phyloP scores from a whole-genome alignment of 2,113 vertebrate species.

The Prietella phreatophila region DNA sequence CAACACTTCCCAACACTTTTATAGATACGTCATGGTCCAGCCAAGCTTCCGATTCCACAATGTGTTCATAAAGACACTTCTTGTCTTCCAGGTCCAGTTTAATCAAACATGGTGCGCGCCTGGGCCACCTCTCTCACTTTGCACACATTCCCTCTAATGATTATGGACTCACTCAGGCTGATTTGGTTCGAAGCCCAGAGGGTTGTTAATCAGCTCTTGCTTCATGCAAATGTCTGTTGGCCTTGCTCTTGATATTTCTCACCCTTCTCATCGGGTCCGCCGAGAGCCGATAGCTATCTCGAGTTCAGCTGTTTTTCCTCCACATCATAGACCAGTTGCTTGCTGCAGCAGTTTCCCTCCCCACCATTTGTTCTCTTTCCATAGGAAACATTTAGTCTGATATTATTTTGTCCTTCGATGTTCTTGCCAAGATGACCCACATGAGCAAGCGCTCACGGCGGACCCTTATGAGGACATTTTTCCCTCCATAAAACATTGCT shows the following conservation, averaged over 20 bases:
- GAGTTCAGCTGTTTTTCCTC: constrained; percentile 32
- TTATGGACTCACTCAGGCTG: constrained; percentile 42
- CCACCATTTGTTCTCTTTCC: constrained; percentile 1
- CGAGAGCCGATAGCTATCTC: constrained; percentile 13
- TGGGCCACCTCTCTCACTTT: constrained; percentile 35
- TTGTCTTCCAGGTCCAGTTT: neutral
- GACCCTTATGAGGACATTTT: constrained; percentile 19
- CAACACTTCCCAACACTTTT: constrained; percentile 35
- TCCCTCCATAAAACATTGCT: neutral
- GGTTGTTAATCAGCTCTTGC: constrained; percentile 45
- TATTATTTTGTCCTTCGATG: constrained; percentile 25
- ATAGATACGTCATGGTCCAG: constrained; percentile 15
- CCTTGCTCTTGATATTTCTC: constrained; percentile 37
- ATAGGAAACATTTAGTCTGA: neutral
- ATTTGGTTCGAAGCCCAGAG: constrained; percentile 56
- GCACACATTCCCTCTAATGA: constrained; percentile 44
- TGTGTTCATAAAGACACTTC: neutral
- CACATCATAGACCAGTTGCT: constrained; percentile 22
- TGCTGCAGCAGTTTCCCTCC: neutral
- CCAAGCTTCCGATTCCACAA: constrained; percentile 9
- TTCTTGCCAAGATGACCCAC: neutral
- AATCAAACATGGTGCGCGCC: constrained; percentile 30
- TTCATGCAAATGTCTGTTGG: constrained; percentile 26
- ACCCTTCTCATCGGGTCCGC: constrained; percentile 30
- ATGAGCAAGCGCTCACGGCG: neutral